Conservation (phyloP, 2,888 invertebrate genomes). For the Agonum fuliginosum region DNA sequence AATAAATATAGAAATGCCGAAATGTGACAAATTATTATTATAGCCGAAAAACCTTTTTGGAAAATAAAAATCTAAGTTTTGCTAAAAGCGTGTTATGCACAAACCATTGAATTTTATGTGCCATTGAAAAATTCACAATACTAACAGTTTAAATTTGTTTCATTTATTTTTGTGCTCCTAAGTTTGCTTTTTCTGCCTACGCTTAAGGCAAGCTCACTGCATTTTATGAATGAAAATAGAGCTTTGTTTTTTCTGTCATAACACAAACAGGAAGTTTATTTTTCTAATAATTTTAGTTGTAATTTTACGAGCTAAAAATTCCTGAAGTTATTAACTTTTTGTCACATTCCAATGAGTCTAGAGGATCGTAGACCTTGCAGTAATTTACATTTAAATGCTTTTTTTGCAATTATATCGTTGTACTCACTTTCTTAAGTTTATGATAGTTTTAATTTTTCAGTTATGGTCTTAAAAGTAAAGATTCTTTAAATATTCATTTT, state of each 20-base stretch:
- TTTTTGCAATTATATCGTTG: background rate
- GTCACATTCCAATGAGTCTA: background rate
- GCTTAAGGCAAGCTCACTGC: background rate
- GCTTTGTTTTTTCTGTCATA: constrained; percentile 8
- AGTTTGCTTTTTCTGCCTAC: background rate
- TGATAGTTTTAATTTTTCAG: too few species aligned
- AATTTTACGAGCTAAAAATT: background rate
- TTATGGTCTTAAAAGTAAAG: too few species aligned
- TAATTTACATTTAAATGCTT: constrained; percentile 7
- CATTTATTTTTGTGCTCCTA: background rate
- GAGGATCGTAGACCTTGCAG: background rate
- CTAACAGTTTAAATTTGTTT: background rate
- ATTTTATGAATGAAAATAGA: constrained; percentile 31
- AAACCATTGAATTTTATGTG: background rate
- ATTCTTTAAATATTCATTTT: too few species aligned
- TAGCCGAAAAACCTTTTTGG: too few species aligned
- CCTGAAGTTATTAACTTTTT: constrained; percentile 1
- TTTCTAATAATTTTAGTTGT: constrained; percentile 8
- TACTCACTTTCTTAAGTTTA: background rate
- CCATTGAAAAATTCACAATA: background rate
- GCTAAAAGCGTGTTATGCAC: too few species aligned
- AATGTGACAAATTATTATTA: too few species aligned
- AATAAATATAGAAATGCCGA: too few species aligned
- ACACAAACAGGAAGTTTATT: constrained; percentile 38
- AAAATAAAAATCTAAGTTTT: too few species aligned